A percentile compares a stretch with the other conserved stretches of the same genome.
These are phyloP conservation scores for Campylorhamphus procurvoides DNA, from an alignment of 2,113 vertebrate species.

Conservation along the genomic window DNA sequence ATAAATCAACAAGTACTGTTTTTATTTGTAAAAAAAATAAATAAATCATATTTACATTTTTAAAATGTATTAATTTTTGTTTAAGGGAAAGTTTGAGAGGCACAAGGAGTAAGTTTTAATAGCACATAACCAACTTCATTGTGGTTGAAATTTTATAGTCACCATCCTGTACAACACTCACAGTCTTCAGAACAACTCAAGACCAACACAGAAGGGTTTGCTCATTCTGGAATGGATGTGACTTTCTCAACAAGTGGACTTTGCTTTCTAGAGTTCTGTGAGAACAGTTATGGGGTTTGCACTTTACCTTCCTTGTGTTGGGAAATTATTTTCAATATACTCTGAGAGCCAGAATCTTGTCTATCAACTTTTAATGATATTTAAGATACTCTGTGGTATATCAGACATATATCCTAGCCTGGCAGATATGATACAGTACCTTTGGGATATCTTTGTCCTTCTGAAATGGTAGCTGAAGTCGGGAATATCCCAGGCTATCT, in stretches of 20 bases:
- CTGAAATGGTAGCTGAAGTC: neutral
- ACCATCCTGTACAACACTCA: neutral
- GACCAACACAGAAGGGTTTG: neutral
- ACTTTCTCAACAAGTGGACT: neutral
- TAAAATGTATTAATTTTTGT: neutral
- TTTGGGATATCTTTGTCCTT: neutral
- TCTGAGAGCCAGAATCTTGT: neutral
- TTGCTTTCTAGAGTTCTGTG: neutral
- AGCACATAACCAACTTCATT: neutral
- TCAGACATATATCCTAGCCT: neutral
- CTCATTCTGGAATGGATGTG: neutral
- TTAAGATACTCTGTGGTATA: neutral
- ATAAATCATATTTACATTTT: neutral
- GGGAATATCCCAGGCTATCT: neutral
- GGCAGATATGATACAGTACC: neutral
- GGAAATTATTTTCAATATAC: neutral
- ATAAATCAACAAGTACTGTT: neutral
- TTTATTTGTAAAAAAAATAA: neutral
- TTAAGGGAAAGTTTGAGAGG: neutral
- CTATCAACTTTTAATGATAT: neutral
- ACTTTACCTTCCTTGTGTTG: neutral
- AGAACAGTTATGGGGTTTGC: neutral
- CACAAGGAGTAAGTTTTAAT: neutral
- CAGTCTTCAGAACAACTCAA: neutral
- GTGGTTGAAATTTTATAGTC: neutral